Percentiles rank a stretch among this genome's conserved stretches.
phyloP scores from a whole-genome alignment of 2,113 vertebrate species.

The Aspidoscelis tigris region DNA sequence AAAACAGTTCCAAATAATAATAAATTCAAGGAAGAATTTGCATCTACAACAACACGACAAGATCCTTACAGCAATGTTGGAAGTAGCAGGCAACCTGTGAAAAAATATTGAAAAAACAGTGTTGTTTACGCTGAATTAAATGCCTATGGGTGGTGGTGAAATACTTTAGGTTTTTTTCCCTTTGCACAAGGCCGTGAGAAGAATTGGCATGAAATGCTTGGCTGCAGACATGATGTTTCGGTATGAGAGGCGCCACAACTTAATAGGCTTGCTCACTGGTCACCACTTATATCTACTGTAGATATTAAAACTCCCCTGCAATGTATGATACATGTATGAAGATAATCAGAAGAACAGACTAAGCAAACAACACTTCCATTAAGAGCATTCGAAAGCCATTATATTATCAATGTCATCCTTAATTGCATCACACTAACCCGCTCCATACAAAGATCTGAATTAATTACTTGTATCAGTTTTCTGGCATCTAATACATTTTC shows the following conservation, averaged over 20 bases:
- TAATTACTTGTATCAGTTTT: slow-evolving; percentile 80
- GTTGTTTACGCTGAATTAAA: neutral
- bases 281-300: neutral
- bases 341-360: neutral
- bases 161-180: neutral
- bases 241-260: neutral
- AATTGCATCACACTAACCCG: slow-evolving; percentile 73
- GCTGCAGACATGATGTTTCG: neutral
- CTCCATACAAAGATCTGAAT: slow-evolving; percentile 74
- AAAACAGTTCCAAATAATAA: neutral
- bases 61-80: neutral
- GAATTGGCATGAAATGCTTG: no score
- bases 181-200: neutral
- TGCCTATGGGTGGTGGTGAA: neutral
- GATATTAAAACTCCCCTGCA: neutral
- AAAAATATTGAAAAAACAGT: neutral
- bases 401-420: neutral
- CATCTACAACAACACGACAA: neutral
- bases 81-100: neutral
- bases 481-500: slow-evolving; percentile 78
- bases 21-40: neutral
- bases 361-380: slow-evolving; percentile 1
- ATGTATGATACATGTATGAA: neutral
- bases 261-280: neutral
- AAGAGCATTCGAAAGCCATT: slow-evolving; percentile 44